Conservation (phyloP, 1,140 invertebrate genomes). For the Nylanderia fulva region DNA sequence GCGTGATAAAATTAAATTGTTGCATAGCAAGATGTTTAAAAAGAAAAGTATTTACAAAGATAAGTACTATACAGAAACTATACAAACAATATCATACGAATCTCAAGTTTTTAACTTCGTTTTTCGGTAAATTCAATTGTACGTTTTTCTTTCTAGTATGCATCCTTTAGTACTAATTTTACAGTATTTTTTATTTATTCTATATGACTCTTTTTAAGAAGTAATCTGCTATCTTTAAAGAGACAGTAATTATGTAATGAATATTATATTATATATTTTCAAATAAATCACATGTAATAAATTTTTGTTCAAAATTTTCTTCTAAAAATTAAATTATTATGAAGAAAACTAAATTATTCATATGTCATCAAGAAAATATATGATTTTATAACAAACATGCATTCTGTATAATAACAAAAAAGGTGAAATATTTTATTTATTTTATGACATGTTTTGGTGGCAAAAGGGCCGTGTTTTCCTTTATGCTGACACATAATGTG, state of each 20-base stretch:
- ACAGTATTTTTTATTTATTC: background rate
- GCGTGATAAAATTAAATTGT: background rate
- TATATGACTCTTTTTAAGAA: background rate
- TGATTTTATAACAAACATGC: background rate
- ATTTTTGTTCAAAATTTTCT: background rate
- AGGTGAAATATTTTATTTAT: constrained; percentile 15
- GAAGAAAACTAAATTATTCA: background rate
- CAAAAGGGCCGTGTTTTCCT: background rate
- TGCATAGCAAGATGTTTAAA: background rate
- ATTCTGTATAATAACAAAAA: background rate
- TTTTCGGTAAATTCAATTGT: background rate
- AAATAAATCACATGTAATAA: background rate
- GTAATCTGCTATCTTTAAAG: too few relatives aligned
- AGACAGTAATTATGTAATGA: background rate
- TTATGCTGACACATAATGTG: background rate
- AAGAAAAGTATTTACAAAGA: background rate
- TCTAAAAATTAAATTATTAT: background rate
- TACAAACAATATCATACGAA: background rate
- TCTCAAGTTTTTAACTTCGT: background rate
- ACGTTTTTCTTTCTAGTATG: background rate
- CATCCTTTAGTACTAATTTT: background rate
- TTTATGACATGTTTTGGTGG: background rate
- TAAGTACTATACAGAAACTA: background rate
- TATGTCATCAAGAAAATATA: background rate
- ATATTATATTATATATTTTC: background rate